A percentile compares a stretch with the other conserved stretches of the same genome.
phyloP scores from a whole-genome alignment of 2,888 invertebrate genomes.

The Alentia gelatinosa region DNA sequence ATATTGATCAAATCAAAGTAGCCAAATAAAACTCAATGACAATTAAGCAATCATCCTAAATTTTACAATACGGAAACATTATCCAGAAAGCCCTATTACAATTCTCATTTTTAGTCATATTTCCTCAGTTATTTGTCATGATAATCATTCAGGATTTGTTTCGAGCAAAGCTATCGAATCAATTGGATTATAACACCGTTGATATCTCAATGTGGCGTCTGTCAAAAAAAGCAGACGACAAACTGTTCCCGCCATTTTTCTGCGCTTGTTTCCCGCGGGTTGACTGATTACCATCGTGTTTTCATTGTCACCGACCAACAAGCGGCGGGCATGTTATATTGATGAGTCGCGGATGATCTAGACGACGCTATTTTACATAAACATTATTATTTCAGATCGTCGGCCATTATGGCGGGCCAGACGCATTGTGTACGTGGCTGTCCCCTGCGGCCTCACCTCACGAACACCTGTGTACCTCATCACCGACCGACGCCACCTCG shows the following conservation, averaged over 20 bases:
- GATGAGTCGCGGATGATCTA: not conserved
- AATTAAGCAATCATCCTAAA: too few relatives aligned
- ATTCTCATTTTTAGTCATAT: too few relatives aligned
- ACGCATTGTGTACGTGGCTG: not conserved
- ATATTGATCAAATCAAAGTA: too few relatives aligned
- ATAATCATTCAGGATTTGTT: too few relatives aligned
- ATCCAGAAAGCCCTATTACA: too few relatives aligned
- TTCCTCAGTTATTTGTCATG: too few relatives aligned
- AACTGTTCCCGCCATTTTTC: not conserved
- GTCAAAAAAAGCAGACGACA: not conserved
- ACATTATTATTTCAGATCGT: slow-evolving; percentile 14
- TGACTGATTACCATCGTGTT: slow-evolving; percentile 32
- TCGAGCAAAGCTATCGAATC: too few relatives aligned
- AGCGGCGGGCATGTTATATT: slow-evolving; percentile 15
- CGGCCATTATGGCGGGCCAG: not conserved
- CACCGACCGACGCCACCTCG: too few relatives aligned
- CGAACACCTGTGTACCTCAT: not conserved
- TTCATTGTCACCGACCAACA: slow-evolving; percentile 26
- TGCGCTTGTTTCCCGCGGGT: slow-evolving; percentile 7
- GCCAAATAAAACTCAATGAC: too few relatives aligned
- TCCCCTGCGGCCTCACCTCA: not conserved
- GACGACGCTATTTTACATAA: slow-evolving; percentile 17
- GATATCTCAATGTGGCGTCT: too few relatives aligned
- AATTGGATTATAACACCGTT: too few relatives aligned
- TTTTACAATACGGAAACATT: too few relatives aligned